These are phyloP conservation scores for Penaeus indicus DNA, from an alignment of 1,140 invertebrate species.

Conservation along the genomic window DNA sequence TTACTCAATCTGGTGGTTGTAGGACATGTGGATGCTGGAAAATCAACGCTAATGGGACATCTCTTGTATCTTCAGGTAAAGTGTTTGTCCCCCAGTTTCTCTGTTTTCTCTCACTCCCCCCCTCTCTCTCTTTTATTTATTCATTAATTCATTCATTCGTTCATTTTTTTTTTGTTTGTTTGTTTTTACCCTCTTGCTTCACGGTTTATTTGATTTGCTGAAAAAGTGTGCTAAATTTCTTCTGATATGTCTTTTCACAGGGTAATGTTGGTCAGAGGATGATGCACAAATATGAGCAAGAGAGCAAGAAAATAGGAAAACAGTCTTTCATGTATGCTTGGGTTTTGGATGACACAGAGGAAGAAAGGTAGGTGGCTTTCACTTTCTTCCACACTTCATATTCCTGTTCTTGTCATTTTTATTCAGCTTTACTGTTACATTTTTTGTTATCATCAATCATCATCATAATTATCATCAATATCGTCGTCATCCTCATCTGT, in stretches of 20 bases:
- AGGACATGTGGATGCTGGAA: conserved; percentile 99
- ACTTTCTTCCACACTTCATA: neutral
- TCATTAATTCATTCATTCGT: neutral
- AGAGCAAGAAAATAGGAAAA: conserved; percentile 97
- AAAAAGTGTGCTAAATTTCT: neutral
- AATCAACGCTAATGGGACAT: conserved; percentile 97
- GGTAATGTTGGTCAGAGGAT: conserved; percentile 90
- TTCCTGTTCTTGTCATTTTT: neutral
- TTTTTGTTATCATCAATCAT: no score
- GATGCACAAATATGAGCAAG: conserved; percentile 98
- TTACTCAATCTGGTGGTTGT: conserved; percentile 95
- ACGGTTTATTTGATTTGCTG: neutral
- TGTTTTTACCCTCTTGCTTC: neutral
- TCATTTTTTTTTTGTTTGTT: neutral
- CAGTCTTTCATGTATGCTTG: conserved; percentile 98
- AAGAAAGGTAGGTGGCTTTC: conserved; percentile 82
- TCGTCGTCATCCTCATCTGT: no score
- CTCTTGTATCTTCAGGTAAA: conserved; percentile 78
- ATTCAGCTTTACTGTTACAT: no score
- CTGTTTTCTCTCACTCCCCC: neutral
- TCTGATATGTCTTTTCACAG: conserved; percentile 72
- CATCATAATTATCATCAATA: no score
- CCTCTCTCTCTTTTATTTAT: neutral
- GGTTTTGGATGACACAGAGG: conserved; percentile 99
- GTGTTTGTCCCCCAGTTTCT: neutral